Conservation (phyloP, 2,113 vertebrate genomes). For the Aplodontia rufa region DNA sequence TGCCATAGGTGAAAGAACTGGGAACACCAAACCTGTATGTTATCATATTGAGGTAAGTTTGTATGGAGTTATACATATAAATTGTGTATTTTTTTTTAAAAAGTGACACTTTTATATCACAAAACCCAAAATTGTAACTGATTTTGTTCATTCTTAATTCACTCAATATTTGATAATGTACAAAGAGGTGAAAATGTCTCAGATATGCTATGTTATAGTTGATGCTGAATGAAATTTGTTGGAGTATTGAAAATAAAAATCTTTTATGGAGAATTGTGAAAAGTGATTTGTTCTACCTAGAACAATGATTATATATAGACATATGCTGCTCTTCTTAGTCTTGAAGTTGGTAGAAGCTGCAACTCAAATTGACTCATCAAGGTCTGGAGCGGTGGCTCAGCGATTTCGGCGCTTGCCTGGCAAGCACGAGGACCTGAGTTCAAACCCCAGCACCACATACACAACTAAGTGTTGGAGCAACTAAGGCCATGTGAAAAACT, state of each 20-base stretch:
- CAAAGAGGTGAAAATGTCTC: not conserved
- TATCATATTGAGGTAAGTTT: not conserved
- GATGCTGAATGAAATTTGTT: conserved; percentile 19
- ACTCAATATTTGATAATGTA: not conserved
- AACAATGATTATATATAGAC: conserved; percentile 46
- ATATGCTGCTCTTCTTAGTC: conserved; percentile 3
- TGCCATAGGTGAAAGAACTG: not conserved
- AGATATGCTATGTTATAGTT: not conserved
- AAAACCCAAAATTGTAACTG: not conserved
- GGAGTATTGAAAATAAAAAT: conserved; percentile 30
- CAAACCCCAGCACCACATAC: too few species aligned
- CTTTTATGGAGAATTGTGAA: conserved; percentile 6
- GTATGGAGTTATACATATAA: not conserved
- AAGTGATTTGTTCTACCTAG: conserved; percentile 46
- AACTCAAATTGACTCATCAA: conserved; percentile 64
- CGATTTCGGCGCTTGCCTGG: too few species aligned
- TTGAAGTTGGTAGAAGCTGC: conserved; percentile 47
- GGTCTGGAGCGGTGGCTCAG: too few species aligned
- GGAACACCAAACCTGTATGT: not conserved
- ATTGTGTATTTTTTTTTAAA: not conserved
- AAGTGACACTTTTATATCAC: not conserved
- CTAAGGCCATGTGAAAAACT: too few species aligned
- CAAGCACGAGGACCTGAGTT: too few species aligned
- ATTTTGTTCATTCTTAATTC: not conserved
- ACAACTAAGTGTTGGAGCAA: too few species aligned